Evolutionary conservation across 2,888 invertebrate genomes (phyloP).

Genomic region (Caenorhabditis doughertyi): DNA sequence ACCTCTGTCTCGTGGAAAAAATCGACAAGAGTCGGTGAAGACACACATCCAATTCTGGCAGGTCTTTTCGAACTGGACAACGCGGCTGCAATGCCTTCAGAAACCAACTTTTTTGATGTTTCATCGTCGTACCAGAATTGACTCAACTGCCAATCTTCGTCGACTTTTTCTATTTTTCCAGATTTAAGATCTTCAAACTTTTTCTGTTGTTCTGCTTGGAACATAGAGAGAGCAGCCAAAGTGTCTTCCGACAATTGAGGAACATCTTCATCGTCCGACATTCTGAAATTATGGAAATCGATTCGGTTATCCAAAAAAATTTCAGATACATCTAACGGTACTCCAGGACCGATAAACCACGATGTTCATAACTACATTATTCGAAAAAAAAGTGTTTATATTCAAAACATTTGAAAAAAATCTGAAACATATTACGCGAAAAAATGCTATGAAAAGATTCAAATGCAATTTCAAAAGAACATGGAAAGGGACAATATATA

Average conservation of each 20-base stretch:
- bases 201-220: slow-evolving; percentile 49
- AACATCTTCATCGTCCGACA: slow-evolving; percentile 66
- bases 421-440: slow-evolving; percentile 7
- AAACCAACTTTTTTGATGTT: slow-evolving; percentile 86
- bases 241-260: slow-evolving; percentile 67
- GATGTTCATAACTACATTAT: background rate
- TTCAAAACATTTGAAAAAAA: background rate
- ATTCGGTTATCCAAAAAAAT: background rate
- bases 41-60: slow-evolving; percentile 67
- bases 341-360: background rate
- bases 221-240: slow-evolving; percentile 64
- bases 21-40: slow-evolving; percentile 72
- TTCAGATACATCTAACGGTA: too few relatives aligned
- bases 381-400: background rate
- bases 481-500: background rate
- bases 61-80: background rate
- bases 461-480: background rate
- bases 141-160: slow-evolving; percentile 76
- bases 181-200: slow-evolving; percentile 25
- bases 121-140: slow-evolving; percentile 96
- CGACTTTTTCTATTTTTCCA: slow-evolving; percentile 53
- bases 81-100: slow-evolving; percentile 57
- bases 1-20: slow-evolving; percentile 71
- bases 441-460: background rate
- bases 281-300: slow-evolving; percentile 17